These are phyloP conservation scores for Theropithecus gelada DNA, from an alignment of 2,113 vertebrate genomes.

Conservation along the genomic window DNA sequence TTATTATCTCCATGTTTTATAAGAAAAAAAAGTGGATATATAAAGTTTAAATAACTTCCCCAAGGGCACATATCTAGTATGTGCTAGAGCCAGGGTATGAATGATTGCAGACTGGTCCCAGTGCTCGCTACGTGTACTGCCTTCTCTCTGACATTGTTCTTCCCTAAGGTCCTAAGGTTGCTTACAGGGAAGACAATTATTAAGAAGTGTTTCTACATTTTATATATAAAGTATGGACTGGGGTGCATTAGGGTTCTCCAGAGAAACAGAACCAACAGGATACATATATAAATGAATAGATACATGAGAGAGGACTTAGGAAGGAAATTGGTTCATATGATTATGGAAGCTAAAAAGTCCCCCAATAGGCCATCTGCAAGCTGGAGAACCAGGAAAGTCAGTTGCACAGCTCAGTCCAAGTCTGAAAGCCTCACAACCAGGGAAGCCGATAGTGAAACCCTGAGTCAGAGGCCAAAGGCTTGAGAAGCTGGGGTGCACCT, in stretches of 20 bases:
- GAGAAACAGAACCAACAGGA: not conserved
- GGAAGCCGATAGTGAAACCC: not conserved
- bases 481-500: no score
- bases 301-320: not conserved
- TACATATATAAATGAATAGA: no score
- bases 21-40: not conserved
- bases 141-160: not conserved
- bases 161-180: not conserved
- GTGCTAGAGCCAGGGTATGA: not conserved
- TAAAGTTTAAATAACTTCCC: not conserved
- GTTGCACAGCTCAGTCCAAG: not conserved
- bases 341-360: not conserved
- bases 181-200: not conserved
- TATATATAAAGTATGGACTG: not conserved
- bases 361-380: not conserved
- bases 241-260: not conserved
- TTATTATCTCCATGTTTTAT: not conserved
- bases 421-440: not conserved
- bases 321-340: no score
- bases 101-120: not conserved
- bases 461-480: not conserved
- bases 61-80: not conserved
- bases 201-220: not conserved
- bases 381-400: no score
- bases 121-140: rapidly evolving